These are phyloP conservation scores for Gastracanthus pulcherrimus DNA, from an alignment of 2,888 invertebrate species.

Conservation along the genomic window DNA sequence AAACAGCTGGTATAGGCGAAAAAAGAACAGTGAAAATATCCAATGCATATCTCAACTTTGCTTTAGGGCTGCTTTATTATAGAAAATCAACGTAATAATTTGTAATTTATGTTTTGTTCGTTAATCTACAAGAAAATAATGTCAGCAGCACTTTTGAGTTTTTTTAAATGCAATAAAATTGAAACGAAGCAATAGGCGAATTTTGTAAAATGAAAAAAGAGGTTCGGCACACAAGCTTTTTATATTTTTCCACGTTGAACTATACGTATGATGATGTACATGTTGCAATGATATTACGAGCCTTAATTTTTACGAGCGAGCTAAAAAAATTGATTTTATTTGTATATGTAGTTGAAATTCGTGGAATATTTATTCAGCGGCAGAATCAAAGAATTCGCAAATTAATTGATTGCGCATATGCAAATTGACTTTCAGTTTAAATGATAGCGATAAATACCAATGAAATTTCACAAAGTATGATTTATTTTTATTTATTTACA, in stretches of 20 bases:
- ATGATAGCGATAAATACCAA: not conserved
- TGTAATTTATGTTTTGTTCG: not conserved
- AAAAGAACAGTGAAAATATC: not conserved
- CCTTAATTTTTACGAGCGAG: not conserved
- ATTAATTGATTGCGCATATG: not conserved
- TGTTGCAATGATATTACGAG: not conserved
- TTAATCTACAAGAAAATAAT: not conserved
- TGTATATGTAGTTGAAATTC: no score
- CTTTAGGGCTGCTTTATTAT: constrained; percentile 19
- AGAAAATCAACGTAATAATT: not conserved
- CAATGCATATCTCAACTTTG: constrained; percentile 40
- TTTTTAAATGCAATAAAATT: constrained; percentile 33
- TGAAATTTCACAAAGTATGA: not conserved
- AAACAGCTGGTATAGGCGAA: not conserved
- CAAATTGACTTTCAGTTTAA: constrained; percentile 53
- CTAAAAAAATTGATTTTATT: not conserved
- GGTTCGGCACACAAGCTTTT: constrained; percentile 20
- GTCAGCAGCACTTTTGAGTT: constrained; percentile 22
- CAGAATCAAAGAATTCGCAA: not conserved
- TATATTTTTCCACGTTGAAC: constrained; percentile 39
- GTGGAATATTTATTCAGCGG: not conserved
- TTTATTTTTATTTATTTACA: not conserved
- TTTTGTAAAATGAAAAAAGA: constrained; percentile 17
- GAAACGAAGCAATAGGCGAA: constrained; percentile 44
- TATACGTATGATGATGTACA: not conserved